Evolutionary conservation across 1,140 invertebrate species (phyloP).

Genomic region (Drosophila melanica): DNA sequence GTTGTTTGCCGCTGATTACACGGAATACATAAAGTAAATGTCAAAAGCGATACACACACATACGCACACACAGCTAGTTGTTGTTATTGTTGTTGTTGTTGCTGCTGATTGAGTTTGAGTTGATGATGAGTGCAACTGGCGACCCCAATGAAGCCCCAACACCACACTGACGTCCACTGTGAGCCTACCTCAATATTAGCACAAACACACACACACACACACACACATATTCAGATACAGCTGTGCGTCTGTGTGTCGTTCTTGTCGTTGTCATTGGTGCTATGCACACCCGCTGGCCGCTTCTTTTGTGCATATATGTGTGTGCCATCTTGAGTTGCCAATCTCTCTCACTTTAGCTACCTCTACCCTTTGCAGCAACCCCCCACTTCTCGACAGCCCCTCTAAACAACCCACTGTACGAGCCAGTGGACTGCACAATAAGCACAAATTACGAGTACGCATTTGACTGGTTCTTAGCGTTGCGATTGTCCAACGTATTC

Average conservation of each 20-base stretch:
- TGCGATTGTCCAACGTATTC: slow-evolving; percentile 32
- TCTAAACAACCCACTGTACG: not conserved
- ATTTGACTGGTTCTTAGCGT: slow-evolving; percentile 33
- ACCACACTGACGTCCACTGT: slow-evolving; percentile 16
- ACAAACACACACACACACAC: slow-evolving; percentile 31
- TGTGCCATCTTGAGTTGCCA: slow-evolving; percentile 49
- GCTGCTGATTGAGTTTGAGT: slow-evolving; percentile 77
- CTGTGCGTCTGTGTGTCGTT: slow-evolving; percentile 20
- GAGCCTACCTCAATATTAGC: slow-evolving; percentile 80
- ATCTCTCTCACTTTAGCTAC: not conserved
- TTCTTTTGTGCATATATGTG: slow-evolving; percentile 63
- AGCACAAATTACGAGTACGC: slow-evolving; percentile 77
- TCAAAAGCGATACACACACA: slow-evolving; percentile 73
- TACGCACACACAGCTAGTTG: slow-evolving; percentile 27
- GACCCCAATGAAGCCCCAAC: slow-evolving; percentile 40
- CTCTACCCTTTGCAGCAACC: not conserved
- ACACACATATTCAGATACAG: slow-evolving; percentile 20
- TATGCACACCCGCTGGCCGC: slow-evolving; percentile 51
- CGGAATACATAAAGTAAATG: slow-evolving; percentile 79
- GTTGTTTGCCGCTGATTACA: slow-evolving; percentile 62
- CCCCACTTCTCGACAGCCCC: slow-evolving; percentile 11
- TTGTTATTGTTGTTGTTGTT: slow-evolving; percentile 40
- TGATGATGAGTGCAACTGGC: slow-evolving; percentile 74
- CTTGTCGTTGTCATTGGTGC: slow-evolving; percentile 21
- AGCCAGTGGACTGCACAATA: slow-evolving; percentile 66